These are phyloP conservation scores for Orycteropus afer DNA, from an alignment of 2,113 vertebrate genomes.

Conservation along the genomic window DNA sequence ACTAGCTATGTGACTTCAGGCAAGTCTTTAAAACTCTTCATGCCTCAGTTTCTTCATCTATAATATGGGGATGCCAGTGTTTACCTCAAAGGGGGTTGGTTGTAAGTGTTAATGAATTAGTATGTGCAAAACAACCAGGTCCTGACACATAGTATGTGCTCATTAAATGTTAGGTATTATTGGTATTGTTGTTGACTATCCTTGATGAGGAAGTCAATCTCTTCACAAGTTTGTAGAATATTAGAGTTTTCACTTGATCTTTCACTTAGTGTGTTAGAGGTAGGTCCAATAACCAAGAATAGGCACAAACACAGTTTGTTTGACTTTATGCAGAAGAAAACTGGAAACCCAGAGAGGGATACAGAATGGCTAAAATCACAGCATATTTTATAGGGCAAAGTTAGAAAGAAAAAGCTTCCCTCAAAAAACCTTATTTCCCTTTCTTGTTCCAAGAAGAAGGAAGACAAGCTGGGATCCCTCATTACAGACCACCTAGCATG, in stretches of 20 bases:
- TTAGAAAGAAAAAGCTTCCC: neutral
- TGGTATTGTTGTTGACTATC: too few species aligned
- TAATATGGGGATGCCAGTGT: neutral
- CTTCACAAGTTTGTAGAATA: neutral
- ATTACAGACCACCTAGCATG: too few species aligned
- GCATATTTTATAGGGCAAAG: neutral
- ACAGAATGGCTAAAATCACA: neutral
- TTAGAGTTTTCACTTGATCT: neutral
- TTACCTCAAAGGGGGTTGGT: neutral
- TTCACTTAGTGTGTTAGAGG: neutral
- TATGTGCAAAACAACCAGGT: neutral
- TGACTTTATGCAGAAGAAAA: neutral
- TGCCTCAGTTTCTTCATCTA: too few species aligned
- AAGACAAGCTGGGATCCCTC: neutral
- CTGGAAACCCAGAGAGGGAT: neutral
- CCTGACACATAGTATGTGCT: too few species aligned
- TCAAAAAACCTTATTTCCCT: neutral
- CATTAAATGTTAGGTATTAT: too few species aligned
- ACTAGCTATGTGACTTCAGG: neutral
- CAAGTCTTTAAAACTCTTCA: too few species aligned
- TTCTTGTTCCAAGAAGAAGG: neutral
- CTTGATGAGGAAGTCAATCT: neutral
- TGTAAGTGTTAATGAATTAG: neutral
- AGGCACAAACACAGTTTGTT: neutral
- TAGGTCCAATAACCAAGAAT: neutral